A percentile compares a stretch with the other conserved stretches of the same genome.
Conservation (phyloP, 2,888 invertebrate genomes). For the Cerceris ruficornis region DNA sequence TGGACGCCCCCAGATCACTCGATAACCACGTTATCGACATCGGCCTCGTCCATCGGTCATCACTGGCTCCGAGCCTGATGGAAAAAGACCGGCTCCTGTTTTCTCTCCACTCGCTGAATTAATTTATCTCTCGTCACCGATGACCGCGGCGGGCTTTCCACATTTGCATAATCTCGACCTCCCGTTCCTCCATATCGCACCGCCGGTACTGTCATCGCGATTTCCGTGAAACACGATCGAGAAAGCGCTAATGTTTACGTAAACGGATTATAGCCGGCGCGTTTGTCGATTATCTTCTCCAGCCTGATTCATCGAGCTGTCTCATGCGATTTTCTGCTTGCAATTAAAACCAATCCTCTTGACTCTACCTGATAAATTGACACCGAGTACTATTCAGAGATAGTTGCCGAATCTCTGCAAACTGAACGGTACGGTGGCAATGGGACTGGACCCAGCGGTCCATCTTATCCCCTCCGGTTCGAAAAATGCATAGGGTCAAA, state of each 20-base stretch:
- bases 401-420: too few relatives aligned
- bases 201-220: not conserved
- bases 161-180: slow-evolving; percentile 30
- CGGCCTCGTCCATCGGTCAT: slow-evolving; percentile 74
- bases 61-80: slow-evolving; percentile 55
- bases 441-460: too few relatives aligned
- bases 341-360: too few relatives aligned
- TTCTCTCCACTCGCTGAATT: not conserved
- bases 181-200: slow-evolving; percentile 14
- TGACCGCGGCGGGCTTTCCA: not conserved
- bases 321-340: too few relatives aligned
- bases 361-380: too few relatives aligned
- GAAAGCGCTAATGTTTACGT: not conserved
- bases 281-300: too few relatives aligned
- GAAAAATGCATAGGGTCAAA: too few relatives aligned
- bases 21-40: slow-evolving; percentile 79
- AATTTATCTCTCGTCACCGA: slow-evolving; percentile 21
- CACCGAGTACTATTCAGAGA: too few relatives aligned
- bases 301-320: too few relatives aligned
- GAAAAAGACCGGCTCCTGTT: slow-evolving; percentile 59
- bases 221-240: not conserved
- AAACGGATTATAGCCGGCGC: not conserved
- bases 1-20: slow-evolving; percentile 81
- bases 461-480: too few relatives aligned
- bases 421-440: too few relatives aligned